Base-by-base conservation (phyloP, 2,113 vertebrate genomes). In the Peucedramus taeniatus region DNA sequence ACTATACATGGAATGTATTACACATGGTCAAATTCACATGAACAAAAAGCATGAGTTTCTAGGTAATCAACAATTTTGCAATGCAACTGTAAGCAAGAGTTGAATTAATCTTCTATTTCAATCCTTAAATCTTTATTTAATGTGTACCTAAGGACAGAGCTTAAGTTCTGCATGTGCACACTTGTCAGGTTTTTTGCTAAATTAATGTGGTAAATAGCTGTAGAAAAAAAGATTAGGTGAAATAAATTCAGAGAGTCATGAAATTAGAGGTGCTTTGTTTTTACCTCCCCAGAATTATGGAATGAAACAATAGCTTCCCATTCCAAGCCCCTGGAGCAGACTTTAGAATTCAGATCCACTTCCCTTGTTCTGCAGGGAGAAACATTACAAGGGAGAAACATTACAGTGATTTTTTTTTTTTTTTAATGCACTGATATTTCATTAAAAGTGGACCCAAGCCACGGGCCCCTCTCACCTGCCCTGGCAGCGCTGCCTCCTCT, bases 181-280 rank as follows among this genome's bases (percentile, higher is more conserved):
- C 24, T 89, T 87, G 90, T 88, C 83, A 85, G 83, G 65, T 39
- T 94, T 92, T 82, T 72, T 33, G 42, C 87, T 56, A 85, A 91
- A 96, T 85, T 94, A 91, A 80, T 42, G 45, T 40, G 75, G 71
- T 92, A 90, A 93, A 90, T 68, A 83, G 79, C 72, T 78, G 61
- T 39, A 83, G 68, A 49, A 90, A 91, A 89, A 83, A 51, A 53
- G 63, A 88, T 88, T 37, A 51, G 56, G 64, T 14, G 75, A 93
- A 93, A 92, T 90, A 93, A 93, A 96, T 91, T 61, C 93, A 96
- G 72, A 54, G 79, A 83, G 50, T 94, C 49, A 10, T 93, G 88
- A 96, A 93, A 96, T 96, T 95, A 94, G 51, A 93, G 66, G 53
- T 17, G 2, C 50, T 93, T 17, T 6, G 19, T 24, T 79, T 61